Percentiles rank a stretch among this genome's conserved stretches.
phyloP scores from a whole-genome alignment of 2,797 vertebrate genomes.

The Tangara arthus region DNA sequence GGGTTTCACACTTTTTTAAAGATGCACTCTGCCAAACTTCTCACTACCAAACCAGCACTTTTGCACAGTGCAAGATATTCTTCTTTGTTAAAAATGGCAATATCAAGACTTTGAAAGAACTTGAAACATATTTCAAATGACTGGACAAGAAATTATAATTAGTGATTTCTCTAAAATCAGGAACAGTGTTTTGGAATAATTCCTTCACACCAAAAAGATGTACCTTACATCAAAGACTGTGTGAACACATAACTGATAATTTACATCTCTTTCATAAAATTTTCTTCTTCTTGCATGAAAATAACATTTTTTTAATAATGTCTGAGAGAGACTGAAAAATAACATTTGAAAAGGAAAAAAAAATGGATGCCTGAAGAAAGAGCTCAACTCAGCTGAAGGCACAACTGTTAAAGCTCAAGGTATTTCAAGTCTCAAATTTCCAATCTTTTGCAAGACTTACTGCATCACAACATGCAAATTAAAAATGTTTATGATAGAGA shows the following conservation, averaged over 20 bases:
- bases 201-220: neutral
- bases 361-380: neutral
- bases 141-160: neutral
- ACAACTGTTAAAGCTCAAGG: neutral
- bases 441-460: neutral
- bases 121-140: neutral
- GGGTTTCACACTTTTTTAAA: neutral
- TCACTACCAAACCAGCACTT: neutral
- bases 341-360: neutral
- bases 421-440: neutral
- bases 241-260: neutral
- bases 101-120: neutral
- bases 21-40: neutral
- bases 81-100: neutral
- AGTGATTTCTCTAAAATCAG: neutral
- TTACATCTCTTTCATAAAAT: neutral
- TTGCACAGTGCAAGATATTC: neutral
- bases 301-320: neutral
- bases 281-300: neutral
- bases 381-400: neutral
- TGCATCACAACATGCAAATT: neutral
- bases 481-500: constrained; percentile 24
- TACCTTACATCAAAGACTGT: neutral
- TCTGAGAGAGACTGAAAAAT: neutral
- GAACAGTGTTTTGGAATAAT: neutral